Evolutionary conservation across 2,888 invertebrate genomes (phyloP).

Genomic region (Tortrix viridana): DNA sequence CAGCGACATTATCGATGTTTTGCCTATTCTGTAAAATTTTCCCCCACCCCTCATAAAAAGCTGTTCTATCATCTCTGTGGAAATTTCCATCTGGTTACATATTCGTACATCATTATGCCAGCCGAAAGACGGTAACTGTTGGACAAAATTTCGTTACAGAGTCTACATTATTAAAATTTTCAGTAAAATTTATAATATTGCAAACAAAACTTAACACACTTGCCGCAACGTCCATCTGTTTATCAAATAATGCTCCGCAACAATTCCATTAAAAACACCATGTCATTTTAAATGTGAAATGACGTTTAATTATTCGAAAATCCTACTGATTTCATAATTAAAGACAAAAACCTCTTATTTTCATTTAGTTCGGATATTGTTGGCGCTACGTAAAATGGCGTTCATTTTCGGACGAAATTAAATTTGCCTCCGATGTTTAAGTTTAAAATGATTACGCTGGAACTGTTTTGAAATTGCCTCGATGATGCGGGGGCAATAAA

Average conservation of each 20-base stretch:
- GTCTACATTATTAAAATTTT: too few relatives aligned
- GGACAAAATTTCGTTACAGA: too few relatives aligned
- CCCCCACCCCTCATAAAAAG: too few relatives aligned
- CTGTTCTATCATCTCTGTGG: too few relatives aligned
- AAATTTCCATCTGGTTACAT: too few relatives aligned
- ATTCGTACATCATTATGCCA: too few relatives aligned
- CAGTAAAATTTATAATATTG: too few relatives aligned
- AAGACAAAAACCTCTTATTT: slow-evolving; percentile 17
- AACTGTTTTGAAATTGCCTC: slow-evolving; percentile 14
- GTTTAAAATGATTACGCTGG: slow-evolving; percentile 21
- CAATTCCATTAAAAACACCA: neutral
- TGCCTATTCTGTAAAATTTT: too few relatives aligned
- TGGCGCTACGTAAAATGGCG: slow-evolving; percentile 5
- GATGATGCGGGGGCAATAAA: neutral
- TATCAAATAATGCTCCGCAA: neutral
- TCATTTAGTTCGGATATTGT: slow-evolving; percentile 5
- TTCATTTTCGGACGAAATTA: slow-evolving; percentile 14
- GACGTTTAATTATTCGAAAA: slow-evolving; percentile 9
- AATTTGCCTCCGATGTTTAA: slow-evolving; percentile 17
- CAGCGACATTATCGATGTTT: too few relatives aligned
- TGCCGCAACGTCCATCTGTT: too few relatives aligned
- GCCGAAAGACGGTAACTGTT: too few relatives aligned
- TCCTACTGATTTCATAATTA: slow-evolving; percentile 14
- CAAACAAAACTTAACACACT: too few relatives aligned
- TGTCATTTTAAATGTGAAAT: slow-evolving; percentile 11